These are phyloP conservation scores for Chironomus tentans DNA, from an alignment of 2,888 invertebrate species.

Conservation along the genomic window DNA sequence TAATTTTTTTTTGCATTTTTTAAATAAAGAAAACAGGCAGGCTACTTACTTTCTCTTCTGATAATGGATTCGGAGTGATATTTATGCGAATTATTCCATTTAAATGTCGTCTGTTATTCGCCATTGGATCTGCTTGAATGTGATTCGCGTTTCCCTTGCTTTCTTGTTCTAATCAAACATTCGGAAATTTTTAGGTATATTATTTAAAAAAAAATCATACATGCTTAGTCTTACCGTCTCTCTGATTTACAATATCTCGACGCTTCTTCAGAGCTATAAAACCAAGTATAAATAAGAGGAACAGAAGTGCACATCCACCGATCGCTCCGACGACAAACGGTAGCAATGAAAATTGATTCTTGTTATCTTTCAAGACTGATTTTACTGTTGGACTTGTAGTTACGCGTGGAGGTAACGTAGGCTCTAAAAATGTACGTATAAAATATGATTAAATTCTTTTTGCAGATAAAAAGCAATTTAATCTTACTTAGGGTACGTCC, in stretches of 20 bases:
- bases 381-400: slow-evolving; percentile 33
- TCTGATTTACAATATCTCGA: slow-evolving; percentile 33
- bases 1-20: no score
- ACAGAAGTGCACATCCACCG: slow-evolving; percentile 37
- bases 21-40: not conserved
- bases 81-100: slow-evolving; percentile 42
- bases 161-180: slow-evolving; percentile 33
- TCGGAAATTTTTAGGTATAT: not conserved
- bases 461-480: not conserved
- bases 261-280: slow-evolving; percentile 39
- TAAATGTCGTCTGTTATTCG: slow-evolving; percentile 33
- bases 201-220: not conserved
- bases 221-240: slow-evolving; percentile 35
- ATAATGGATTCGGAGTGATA: slow-evolving; percentile 41
- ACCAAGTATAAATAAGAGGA: slow-evolving; percentile 36
- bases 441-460: no score
- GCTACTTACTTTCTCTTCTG: slow-evolving; percentile 30
- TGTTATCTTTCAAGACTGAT: slow-evolving; percentile 33
- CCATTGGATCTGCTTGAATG: slow-evolving; percentile 39
- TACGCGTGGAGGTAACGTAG: slow-evolving; percentile 34
- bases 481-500: slow-evolving; percentile 53
- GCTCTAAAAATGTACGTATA: slow-evolving; percentile 32
- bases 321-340: slow-evolving; percentile 39
- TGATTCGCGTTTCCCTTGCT: slow-evolving; percentile 41
- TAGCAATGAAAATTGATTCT: slow-evolving; percentile 34